Evolutionary conservation across 2,113 vertebrate species (phyloP).

Genomic region (Excalfactoria chinensis): DNA sequence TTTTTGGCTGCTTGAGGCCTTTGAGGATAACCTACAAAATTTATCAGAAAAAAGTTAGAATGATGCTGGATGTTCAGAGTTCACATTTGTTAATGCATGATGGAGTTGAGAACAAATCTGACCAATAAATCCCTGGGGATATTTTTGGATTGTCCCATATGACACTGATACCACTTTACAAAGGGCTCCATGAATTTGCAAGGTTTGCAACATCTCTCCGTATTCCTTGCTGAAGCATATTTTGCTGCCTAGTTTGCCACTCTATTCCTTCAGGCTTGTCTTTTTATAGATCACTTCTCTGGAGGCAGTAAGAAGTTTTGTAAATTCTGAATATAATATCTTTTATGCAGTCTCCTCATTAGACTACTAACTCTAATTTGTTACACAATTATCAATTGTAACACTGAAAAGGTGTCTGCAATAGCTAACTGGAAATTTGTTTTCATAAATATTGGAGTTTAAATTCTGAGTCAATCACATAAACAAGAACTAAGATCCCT

Average conservation of each 20-base stretch:
- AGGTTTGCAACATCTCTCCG: not conserved
- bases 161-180: not conserved
- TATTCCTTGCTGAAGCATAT: not conserved
- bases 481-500: not conserved
- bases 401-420: not conserved
- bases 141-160: not conserved
- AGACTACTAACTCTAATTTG: not conserved
- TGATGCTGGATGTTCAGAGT: not conserved
- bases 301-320: not conserved
- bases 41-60: not conserved
- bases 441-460: not conserved
- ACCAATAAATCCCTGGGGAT: not conserved
- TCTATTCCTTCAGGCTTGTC: not conserved
- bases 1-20: not conserved
- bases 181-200: not conserved
- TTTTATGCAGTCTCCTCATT: not conserved
- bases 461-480: not conserved
- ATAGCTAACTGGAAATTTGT: not conserved
- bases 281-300: not conserved
- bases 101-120: not conserved
- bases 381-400: not conserved
- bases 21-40: not conserved
- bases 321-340: not conserved
- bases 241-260: not conserved
- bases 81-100: not conserved